Base-by-base conservation (phyloP, 2,113 vertebrate species). In the Lycocorax pyrrhopterus region DNA sequence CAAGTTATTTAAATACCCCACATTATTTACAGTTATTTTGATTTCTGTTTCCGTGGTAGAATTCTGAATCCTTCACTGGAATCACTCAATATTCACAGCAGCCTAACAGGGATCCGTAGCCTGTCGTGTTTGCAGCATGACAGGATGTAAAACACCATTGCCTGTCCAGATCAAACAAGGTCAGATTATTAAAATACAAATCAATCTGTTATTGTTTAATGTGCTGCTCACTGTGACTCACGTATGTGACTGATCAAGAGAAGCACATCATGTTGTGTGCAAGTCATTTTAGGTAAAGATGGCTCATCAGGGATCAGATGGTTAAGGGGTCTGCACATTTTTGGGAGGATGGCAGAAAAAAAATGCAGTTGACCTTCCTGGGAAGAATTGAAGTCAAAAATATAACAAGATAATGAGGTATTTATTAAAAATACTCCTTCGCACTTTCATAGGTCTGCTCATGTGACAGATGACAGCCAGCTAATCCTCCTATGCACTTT, bases 101-200 rank as follows among this genome's bases (percentile, higher is more conserved):
- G 44, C 16, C 3, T 55, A 75, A 89, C n/a, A 33, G 41, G 69
- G 72, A 93, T 90, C 77, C 64, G 78, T 84, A 95, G 79, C 52
- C 56, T 87, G 82, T 90, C 21, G 0, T 81, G 69, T 78, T 37
- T 79, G 76, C 44, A 64, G 39, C 44, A 72, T 60, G 79, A 72
- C 2, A 20, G 72, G 52, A 74, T 93, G 83, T 93, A 92, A 87
- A 94, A 92, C 69, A 68, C 27, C 44, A 72, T 52, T 92, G 93
- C 73, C 64, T 64, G 66, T 84, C 66, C 88, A 73, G 80, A 66
- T 72, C 47, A 89, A 93, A 46, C 88, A 88, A 96, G 94, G 90
- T 93, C 92, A 92, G 62, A 81, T 86, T 93, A 93, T 93, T 94
- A 96, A 94, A 93, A 95, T 84, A 93, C 69, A 93, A 94, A 96